phyloP scores from a whole-genome alignment of 1,140 invertebrate species.

The Hirudo medicinalis region DNA sequence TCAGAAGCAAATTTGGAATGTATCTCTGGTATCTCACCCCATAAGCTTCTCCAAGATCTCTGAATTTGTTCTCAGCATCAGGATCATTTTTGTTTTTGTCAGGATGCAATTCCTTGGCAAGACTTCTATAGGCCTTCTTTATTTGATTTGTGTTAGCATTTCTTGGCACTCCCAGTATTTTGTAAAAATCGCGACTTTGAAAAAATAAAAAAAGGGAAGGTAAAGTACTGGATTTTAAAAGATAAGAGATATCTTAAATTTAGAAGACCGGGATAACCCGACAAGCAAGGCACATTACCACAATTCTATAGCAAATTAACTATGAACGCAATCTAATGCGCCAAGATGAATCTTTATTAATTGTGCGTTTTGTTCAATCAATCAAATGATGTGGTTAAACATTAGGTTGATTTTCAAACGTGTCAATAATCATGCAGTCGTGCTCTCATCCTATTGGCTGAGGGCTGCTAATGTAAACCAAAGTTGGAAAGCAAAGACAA shows the following conservation, averaged over 20 bases:
- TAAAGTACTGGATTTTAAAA: too few relatives aligned
- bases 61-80: constrained; percentile 78
- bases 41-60: constrained; percentile 90
- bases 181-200: constrained; percentile 81
- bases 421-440: too few relatives aligned
- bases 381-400: too few relatives aligned
- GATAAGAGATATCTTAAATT: not conserved
- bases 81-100: constrained; percentile 94
- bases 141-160: constrained; percentile 81
- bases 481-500: too few relatives aligned
- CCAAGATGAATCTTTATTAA: too few relatives aligned
- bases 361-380: too few relatives aligned
- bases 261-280: not conserved
- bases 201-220: constrained; percentile 24
- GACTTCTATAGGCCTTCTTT: constrained; percentile 87
- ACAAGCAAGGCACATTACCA: not conserved
- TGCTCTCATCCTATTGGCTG: too few relatives aligned
- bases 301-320: too few relatives aligned
- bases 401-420: too few relatives aligned
- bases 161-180: constrained; percentile 70
- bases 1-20: not conserved
- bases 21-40: constrained; percentile 47
- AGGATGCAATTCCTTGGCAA: constrained; percentile 93
- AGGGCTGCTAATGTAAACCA: too few relatives aligned
- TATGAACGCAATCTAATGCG: too few relatives aligned